These are phyloP conservation scores for Gibbula magus DNA, from an alignment of 2,888 invertebrate genomes.

Conservation along the genomic window DNA sequence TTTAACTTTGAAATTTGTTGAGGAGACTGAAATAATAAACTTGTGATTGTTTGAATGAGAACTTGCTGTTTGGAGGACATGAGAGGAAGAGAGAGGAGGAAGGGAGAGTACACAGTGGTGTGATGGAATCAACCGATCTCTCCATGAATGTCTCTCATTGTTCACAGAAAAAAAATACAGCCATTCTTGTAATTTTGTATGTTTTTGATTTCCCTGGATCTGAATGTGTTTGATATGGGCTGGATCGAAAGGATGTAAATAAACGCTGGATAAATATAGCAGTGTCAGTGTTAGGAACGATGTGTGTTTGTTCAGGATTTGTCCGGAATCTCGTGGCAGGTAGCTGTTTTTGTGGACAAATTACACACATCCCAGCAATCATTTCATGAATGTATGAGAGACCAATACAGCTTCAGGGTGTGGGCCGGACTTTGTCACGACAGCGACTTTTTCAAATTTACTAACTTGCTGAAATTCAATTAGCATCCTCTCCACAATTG, in stretches of 20 bases:
- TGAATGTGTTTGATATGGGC: conserved; percentile 7
- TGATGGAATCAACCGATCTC: not conserved
- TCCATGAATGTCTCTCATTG: not conserved
- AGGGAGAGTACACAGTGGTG: not conserved
- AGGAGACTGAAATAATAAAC: no score
- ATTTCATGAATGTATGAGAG: conserved; percentile 18
- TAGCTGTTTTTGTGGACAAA: conserved; percentile 13
- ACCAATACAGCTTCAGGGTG: not conserved
- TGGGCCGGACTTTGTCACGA: not conserved
- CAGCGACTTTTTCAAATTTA: not conserved
- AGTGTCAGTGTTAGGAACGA: conserved; percentile 3
- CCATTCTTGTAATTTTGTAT: conserved; percentile 7
- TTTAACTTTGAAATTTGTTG: no score
- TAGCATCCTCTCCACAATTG: not conserved
- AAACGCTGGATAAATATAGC: conserved; percentile 16
- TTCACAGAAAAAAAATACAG: not conserved
- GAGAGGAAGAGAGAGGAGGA: not conserved
- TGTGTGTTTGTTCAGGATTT: conserved; percentile 41
- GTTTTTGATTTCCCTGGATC: conserved; percentile 10
- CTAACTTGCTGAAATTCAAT: conserved; percentile 9
- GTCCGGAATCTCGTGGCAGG: conserved; percentile 45
- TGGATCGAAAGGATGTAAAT: conserved; percentile 12
- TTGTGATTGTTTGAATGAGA: no score
- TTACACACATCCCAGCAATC: conserved; percentile 17
- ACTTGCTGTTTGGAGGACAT: no score